phyloP scores from a whole-genome alignment of 1,140 invertebrate genomes.

The Trichomalopsis sarcophagae region DNA sequence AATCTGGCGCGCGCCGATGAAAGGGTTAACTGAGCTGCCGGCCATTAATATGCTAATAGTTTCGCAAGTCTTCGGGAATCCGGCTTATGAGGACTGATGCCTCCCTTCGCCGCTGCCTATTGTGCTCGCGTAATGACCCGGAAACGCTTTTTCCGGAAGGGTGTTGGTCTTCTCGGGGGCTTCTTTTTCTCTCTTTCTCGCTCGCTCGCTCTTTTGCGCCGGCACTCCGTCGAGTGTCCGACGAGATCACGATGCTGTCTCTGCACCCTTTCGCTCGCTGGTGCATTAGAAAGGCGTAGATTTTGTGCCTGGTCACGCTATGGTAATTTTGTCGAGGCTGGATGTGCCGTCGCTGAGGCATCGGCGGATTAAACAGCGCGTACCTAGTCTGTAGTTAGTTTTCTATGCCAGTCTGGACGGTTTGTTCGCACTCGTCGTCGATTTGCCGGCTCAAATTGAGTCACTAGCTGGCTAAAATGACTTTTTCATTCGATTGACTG shows the following conservation, averaged over 20 bases:
- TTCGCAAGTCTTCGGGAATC: slow-evolving; percentile 73
- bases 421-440: neutral
- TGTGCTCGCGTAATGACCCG: slow-evolving; percentile 74
- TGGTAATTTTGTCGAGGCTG: slow-evolving; percentile 3
- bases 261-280: neutral
- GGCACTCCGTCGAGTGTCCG: neutral
- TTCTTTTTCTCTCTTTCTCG: slow-evolving; percentile 6
- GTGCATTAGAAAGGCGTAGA: neutral
- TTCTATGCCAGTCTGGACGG: neutral
- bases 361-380: neutral
- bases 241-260: neutral
- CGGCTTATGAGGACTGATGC: slow-evolving; percentile 63
- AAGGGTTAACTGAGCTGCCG: slow-evolving; percentile 76
- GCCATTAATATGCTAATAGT: slow-evolving; percentile 77
- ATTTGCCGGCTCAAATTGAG: neutral
- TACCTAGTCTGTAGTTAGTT: neutral
- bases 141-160: slow-evolving; percentile 75
- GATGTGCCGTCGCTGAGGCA: neutral
- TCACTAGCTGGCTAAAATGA: slow-evolving; percentile 5
- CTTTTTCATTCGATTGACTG: slow-evolving; percentile 42
- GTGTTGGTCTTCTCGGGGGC: slow-evolving; percentile 59
- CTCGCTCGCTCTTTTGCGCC: neutral
- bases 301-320: slow-evolving; percentile 35
- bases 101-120: slow-evolving; percentile 54
- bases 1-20: slow-evolving; percentile 73